phyloP scores from a whole-genome alignment of 2,888 invertebrate genomes.

The Notodonta ziczac region DNA sequence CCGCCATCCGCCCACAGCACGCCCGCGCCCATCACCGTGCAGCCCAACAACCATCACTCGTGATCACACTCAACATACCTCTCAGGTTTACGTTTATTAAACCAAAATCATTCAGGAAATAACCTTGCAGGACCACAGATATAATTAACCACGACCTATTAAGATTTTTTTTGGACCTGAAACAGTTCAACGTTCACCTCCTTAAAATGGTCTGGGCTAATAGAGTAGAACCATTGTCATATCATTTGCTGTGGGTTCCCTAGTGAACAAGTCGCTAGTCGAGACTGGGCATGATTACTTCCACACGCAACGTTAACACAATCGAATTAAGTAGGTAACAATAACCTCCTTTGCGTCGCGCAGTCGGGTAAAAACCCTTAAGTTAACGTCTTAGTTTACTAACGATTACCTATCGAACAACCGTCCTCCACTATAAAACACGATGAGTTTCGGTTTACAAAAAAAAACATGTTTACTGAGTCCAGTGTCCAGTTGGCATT shows the following conservation, averaged over 20 bases:
- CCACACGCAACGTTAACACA: conserved; percentile 18
- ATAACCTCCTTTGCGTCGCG: no score
- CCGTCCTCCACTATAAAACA: background rate
- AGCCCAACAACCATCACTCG: conserved; percentile 68
- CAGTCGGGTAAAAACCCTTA: background rate
- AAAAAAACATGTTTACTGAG: background rate
- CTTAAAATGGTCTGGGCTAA: background rate
- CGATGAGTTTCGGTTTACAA: background rate
- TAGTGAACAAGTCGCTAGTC: background rate
- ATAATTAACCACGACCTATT: no score
- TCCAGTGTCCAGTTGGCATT: no score
- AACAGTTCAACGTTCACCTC: no score
- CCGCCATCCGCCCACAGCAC: conserved; percentile 61
- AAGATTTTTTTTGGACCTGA: no score
- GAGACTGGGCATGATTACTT: conserved; percentile 16
- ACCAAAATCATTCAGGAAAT: background rate
- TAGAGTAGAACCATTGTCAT: background rate
- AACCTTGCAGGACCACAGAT: no score
- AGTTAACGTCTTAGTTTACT: background rate
- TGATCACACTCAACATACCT: conserved; percentile 36
- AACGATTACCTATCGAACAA: background rate
- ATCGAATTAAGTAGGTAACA: background rate
- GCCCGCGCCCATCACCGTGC: conserved; percentile 73
- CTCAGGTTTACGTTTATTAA: background rate
- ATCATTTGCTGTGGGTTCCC: background rate